Percentiles rank a stretch among this genome's conserved stretches.
These are phyloP conservation scores for Anneissia japonica DNA, from an alignment of 35 echinoderm and acorn worm genomes.

Conservation along the genomic window DNA sequence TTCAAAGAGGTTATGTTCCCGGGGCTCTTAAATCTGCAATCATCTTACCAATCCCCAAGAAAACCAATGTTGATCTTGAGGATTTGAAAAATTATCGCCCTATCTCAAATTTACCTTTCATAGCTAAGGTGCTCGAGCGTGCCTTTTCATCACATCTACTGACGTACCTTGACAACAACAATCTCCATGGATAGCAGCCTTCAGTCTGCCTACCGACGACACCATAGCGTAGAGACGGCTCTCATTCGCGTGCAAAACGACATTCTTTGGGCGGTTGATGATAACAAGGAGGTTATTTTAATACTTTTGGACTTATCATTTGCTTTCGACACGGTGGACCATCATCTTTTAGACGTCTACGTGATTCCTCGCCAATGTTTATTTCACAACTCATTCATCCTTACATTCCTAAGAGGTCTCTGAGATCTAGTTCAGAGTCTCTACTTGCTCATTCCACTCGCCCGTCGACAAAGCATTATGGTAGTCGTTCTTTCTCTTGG, in stretches of 20 bases:
- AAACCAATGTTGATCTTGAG: neutral
- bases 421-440: too few relatives aligned
- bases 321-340: conserved; percentile 57
- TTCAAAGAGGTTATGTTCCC: neutral
- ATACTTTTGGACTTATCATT: conserved; percentile 45
- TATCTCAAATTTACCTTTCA: neutral
- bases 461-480: too few relatives aligned
- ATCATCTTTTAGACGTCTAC: conserved; percentile 4
- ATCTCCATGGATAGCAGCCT: neutral
- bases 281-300: conserved; percentile 32
- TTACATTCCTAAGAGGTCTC: too few relatives aligned
- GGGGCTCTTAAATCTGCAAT: neutral
- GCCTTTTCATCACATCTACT: too few relatives aligned
- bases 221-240: conserved; percentile 50
- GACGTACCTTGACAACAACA: too few relatives aligned
- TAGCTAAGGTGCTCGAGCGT: too few relatives aligned
- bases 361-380: too few relatives aligned
- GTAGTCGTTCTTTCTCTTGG: too few relatives aligned
- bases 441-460: too few relatives aligned
- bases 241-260: conserved; percentile 47
- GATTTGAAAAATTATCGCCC: neutral
- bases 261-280: conserved; percentile 33
- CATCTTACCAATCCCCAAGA: neutral
- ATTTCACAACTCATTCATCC: too few relatives aligned
- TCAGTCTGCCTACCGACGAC: conserved; percentile 48